phyloP scores from a whole-genome alignment of 2,797 vertebrate species.

The Falco biarmicus region DNA sequence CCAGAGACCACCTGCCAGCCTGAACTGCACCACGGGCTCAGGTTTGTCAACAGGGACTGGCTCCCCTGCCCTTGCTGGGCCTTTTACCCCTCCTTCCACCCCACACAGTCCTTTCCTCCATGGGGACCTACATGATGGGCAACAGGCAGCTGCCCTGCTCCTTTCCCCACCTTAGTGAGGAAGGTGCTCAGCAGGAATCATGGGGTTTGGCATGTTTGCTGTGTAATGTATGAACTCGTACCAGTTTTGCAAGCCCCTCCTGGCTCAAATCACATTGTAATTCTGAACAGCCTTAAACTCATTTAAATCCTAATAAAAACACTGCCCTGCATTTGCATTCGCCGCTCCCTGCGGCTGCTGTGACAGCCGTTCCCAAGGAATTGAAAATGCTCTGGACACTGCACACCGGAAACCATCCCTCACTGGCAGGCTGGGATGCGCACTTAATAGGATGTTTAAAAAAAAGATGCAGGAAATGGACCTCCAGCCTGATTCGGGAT shows the following conservation, averaged over 20 bases:
- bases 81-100: not conserved
- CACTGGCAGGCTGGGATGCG: not conserved
- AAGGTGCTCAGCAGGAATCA: not conserved
- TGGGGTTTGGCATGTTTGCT: not conserved
- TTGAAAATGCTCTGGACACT: not conserved
- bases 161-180: not conserved
- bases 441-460: conserved; percentile 6
- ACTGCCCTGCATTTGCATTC: conserved; percentile 55
- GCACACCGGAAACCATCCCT: not conserved
- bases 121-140: rapidly evolving
- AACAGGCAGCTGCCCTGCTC: not conserved
- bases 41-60: not conserved
- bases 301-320: conserved; percentile 75
- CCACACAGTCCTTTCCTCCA: not conserved
- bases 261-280: conserved; percentile 60
- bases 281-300: conserved; percentile 66
- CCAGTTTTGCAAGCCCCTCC: conserved; percentile 54
- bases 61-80: not conserved
- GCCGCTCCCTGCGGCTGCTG: not conserved
- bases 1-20: not conserved
- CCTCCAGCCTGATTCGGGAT: not conserved
- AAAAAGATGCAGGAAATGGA: not conserved
- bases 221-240: conserved; percentile 27
- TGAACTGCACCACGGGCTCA: not conserved
- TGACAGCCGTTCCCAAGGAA: conserved; percentile 20